Base-by-base conservation (phyloP, 1,140 invertebrate species). In the Eurosta solidaginis region DNA sequence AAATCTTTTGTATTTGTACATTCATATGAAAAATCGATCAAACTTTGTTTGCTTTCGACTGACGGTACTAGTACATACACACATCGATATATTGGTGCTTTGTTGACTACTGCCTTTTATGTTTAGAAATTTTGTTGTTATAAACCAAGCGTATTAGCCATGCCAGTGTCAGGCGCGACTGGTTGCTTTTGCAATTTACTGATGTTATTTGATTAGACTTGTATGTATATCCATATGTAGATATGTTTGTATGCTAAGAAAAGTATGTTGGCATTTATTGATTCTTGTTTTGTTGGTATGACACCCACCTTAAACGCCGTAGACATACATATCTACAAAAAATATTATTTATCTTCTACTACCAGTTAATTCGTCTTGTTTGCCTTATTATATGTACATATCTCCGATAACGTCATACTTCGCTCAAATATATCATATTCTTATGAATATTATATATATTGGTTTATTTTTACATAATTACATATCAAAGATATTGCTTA, bases 1-100 rank as follows among this genome's bases (percentile, higher is more conserved):
- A 59, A 59, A 59, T 68, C 27, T 68, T n/a, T 20, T 68, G 59
- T n/a, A 68, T 68, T 40, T 68, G 59, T n/a, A n/a, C n/a, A n/a
- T n/a, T n/a, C 33, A 33, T 68, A 14, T 17, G 36, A 40, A 68
- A 68, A 68, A 68, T 68, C 59, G 59, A 68, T 68, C 59, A 68
- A 68, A 68, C 59, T 42, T n/a, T 68, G 29, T 4, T 59, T 29
- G 27, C 7, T 29, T 25, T 12, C 27, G 14, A 40, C 33, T 68
- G 2, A 20, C 9, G 59, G n/a, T 14, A 68, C 40, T 68, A 40
- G 59, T 68, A 68, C n/a, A n/a, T n/a, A n/a, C n/a, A n/a, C n/a
- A n/a, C n/a, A n/a, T n/a, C n/a, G n/a, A n/a, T n/a, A n/a, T n/a
- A n/a, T n/a, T n/a, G n/a, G n/a, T n/a, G n/a, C n/a, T n/a, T n/a